Percentiles rank a stretch among this genome's conserved stretches.
Evolutionary conservation across 2,113 vertebrate species (phyloP).

Genomic region (Psophia crepitans): DNA sequence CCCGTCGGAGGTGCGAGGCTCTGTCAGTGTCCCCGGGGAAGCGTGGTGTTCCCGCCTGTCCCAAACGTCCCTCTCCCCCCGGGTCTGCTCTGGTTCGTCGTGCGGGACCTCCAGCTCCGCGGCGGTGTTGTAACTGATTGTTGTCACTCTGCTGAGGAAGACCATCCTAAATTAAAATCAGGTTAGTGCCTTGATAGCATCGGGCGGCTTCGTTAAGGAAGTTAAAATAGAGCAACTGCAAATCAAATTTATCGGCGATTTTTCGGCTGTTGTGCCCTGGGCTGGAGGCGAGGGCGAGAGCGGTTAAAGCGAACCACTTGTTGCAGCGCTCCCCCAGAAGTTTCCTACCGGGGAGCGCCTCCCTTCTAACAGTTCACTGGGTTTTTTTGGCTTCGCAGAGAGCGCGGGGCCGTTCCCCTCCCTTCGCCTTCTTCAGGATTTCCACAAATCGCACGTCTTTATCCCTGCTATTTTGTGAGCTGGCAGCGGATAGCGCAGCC

Average conservation of each 20-base stretch:
- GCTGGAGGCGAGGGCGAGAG: background rate
- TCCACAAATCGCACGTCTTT: accelerated
- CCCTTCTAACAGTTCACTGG: accelerated
- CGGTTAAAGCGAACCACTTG: background rate
- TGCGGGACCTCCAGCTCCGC: background rate
- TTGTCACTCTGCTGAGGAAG: background rate
- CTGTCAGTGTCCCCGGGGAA: background rate
- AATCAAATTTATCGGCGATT: accelerated
- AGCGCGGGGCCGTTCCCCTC: background rate
- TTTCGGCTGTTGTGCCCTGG: background rate
- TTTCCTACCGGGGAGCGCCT: accelerated
- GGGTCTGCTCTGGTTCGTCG: background rate
- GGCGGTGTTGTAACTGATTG: background rate
- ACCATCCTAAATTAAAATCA: accelerated
- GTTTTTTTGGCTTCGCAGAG: background rate
- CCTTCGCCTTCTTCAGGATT: accelerated
- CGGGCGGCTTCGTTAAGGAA: accelerated
- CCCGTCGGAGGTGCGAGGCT: background rate
- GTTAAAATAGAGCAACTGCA: background rate
- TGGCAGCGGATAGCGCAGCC: accelerated
- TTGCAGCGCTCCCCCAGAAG: background rate
- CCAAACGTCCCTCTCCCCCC: accelerated
- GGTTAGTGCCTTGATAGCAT: accelerated
- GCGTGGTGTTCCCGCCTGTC: background rate
- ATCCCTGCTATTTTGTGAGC: background rate